A percentile compares a stretch with the other conserved stretches of the same genome.
Conservation (phyloP, 92 coral and sea anemone genomes). For the Zoanthus sansibaricus region DNA sequence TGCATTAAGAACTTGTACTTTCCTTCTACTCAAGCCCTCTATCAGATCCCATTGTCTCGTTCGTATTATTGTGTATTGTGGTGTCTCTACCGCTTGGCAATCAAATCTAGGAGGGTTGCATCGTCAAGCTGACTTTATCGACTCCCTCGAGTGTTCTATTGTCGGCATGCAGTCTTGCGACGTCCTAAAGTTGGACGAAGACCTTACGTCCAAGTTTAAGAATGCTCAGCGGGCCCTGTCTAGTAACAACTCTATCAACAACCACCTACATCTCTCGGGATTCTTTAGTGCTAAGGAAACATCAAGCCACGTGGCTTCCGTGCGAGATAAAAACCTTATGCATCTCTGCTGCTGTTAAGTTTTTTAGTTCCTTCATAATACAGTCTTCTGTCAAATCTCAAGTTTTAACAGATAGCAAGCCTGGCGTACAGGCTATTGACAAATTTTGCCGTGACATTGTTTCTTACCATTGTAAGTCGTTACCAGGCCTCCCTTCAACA, state of each 20-base stretch:
- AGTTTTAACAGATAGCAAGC: conserved; percentile 68
- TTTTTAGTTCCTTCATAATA: conserved; percentile 67
- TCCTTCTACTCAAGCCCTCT: no score
- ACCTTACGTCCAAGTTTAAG: conserved; percentile 36
- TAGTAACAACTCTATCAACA: conserved; percentile 23
- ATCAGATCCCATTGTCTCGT: no score
- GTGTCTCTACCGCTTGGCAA: no score
- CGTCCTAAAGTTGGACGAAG: conserved; percentile 44
- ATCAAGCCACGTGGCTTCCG: conserved; percentile 73
- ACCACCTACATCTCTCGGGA: conserved; percentile 60
- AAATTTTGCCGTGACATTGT: conserved; percentile 64
- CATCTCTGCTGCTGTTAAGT: conserved; percentile 60
- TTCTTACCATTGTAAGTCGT: conserved; percentile 61
- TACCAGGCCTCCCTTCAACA: conserved; percentile 67
- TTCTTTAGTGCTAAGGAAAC: conserved; percentile 68
- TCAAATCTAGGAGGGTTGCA: no score
- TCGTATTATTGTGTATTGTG: no score
- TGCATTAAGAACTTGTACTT: no score
- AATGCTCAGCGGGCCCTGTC: conserved; percentile 55
- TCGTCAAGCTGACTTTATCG: not conserved
- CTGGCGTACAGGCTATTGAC: conserved; percentile 68
- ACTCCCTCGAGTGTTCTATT: conserved; percentile 47
- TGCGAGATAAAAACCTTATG: conserved; percentile 68
- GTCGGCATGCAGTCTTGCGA: conserved; percentile 55
- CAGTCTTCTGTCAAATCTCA: conserved; percentile 55